Conservation (phyloP, 2,797 vertebrate species). For the Sternotherus odoratus region DNA sequence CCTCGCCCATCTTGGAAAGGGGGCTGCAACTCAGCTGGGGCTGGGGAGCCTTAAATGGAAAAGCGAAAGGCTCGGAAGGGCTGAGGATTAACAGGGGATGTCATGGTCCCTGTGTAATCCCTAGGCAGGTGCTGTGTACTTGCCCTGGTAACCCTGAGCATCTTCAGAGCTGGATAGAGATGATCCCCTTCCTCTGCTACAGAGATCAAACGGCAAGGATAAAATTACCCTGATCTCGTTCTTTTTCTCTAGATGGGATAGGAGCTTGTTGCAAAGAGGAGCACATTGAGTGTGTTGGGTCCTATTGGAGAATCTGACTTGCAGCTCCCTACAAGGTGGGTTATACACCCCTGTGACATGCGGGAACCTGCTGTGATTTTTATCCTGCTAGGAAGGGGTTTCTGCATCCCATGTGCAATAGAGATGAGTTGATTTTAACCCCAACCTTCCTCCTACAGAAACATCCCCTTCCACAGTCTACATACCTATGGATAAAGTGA, state of each 20-base stretch:
- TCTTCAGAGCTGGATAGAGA: slow-evolving; percentile 70
- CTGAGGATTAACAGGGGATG: slow-evolving; percentile 15
- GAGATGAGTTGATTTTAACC: neutral
- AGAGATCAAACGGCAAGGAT: slow-evolving; percentile 68
- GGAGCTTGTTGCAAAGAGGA: neutral
- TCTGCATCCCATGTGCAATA: neutral
- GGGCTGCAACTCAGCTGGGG: neutral
- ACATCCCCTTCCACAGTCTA: neutral
- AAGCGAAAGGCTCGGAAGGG: slow-evolving; percentile 48
- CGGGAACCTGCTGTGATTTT: neutral
- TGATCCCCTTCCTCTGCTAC: slow-evolving; percentile 62
- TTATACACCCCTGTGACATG: fast-evolving
- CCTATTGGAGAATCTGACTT: fast-evolving
- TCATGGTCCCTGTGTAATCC: slow-evolving; percentile 61
- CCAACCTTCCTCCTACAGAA: neutral
- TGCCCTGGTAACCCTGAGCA: slow-evolving; percentile 61
- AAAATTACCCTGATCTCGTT: slow-evolving; percentile 68
- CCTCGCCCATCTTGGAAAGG: neutral
- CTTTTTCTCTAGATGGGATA: slow-evolving; percentile 4
- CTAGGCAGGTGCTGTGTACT: slow-evolving; percentile 17
- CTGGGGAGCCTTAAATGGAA: slow-evolving; percentile 1
- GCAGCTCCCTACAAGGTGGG: neutral
- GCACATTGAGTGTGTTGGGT: fast-evolving
- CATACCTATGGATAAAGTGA: neutral
- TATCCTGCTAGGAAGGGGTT: neutral